Conservation (phyloP, 2,797 vertebrate genomes). For the Centroberyx gerrardi region DNA sequence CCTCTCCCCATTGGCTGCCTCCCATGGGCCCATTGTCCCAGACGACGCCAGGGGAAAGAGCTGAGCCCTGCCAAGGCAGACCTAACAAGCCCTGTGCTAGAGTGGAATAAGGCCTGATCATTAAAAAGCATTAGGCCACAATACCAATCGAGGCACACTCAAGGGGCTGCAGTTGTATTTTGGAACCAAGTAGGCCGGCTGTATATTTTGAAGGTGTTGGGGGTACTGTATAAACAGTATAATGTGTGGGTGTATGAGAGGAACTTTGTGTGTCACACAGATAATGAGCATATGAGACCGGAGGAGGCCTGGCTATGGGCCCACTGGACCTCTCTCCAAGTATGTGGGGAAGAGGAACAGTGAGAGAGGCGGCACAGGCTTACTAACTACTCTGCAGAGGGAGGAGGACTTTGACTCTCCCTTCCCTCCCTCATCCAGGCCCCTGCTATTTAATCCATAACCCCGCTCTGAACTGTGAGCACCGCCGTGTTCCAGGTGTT, state of each 20-base stretch:
- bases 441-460: constrained; percentile 71
- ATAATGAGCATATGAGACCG: constrained; percentile 41
- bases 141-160: constrained; percentile 65
- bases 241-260: constrained; percentile 22
- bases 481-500: constrained; percentile 61
- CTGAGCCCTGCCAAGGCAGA: constrained; percentile 75
- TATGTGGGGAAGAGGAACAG: constrained; percentile 58
- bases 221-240: constrained; percentile 24
- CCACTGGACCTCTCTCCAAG: constrained; percentile 64
- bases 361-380: constrained; percentile 53
- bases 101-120: constrained; percentile 76
- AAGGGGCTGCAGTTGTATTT: constrained; percentile 43
- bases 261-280: constrained; percentile 28
- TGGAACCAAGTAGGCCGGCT: constrained; percentile 29
- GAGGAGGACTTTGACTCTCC: constrained; percentile 57
- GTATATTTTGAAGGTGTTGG: constrained; percentile 50
- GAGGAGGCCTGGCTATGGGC: constrained; percentile 55
- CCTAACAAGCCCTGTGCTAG: constrained; percentile 73
- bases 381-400: constrained; percentile 27
- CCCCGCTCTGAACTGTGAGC: constrained; percentile 64
- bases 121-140: constrained; percentile 74
- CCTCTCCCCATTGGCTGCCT: constrained; percentile 81
- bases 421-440: constrained; percentile 42
- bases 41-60: constrained; percentile 77
- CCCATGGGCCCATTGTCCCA: constrained; percentile 82